These are phyloP conservation scores for Scopus umbretta DNA, from an alignment of 2,113 vertebrate genomes.

Conservation along the genomic window DNA sequence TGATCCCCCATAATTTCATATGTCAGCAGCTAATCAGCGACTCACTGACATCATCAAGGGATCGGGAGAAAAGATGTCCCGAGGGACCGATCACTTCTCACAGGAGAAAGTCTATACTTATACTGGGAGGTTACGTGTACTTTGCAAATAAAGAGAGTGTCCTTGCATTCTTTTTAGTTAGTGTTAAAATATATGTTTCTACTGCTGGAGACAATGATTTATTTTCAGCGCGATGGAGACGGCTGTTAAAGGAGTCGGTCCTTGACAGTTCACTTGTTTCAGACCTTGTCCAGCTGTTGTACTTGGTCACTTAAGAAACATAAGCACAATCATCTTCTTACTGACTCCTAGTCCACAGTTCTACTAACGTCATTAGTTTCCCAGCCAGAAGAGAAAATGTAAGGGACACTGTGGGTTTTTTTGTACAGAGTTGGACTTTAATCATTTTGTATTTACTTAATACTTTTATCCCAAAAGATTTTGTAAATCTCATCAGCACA, in stretches of 20 bases:
- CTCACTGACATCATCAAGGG: conserved; percentile 73
- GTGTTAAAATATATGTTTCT: conserved; percentile 52
- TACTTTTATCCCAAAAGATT: conserved; percentile 39
- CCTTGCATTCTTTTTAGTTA: not conserved
- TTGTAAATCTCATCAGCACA: not conserved
- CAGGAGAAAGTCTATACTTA: conserved; percentile 58
- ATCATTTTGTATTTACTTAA: conserved; percentile 30
- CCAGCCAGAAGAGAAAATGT: not conserved
- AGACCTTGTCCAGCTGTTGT: conserved; percentile 19
- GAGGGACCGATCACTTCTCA: conserved; percentile 67
- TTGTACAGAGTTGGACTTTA: not conserved
- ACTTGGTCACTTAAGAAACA: not conserved
- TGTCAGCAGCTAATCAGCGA: conserved; percentile 74
- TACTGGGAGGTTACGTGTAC: not conserved
- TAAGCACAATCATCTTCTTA: not conserved
- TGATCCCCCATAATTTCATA: conserved; percentile 73
- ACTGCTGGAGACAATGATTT: conserved; percentile 53
- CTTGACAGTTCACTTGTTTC: conserved; percentile 5
- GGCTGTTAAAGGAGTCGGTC: conserved; percentile 10
- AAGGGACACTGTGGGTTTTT: not conserved
- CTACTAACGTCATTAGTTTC: not conserved
- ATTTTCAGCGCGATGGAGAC: conserved; percentile 3
- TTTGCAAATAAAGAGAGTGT: conserved; percentile 37
- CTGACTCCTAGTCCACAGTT: not conserved
- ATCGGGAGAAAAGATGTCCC: conserved; percentile 55